phyloP scores from a whole-genome alignment of 2,797 vertebrate species.

The Novumbra hubbsi region DNA sequence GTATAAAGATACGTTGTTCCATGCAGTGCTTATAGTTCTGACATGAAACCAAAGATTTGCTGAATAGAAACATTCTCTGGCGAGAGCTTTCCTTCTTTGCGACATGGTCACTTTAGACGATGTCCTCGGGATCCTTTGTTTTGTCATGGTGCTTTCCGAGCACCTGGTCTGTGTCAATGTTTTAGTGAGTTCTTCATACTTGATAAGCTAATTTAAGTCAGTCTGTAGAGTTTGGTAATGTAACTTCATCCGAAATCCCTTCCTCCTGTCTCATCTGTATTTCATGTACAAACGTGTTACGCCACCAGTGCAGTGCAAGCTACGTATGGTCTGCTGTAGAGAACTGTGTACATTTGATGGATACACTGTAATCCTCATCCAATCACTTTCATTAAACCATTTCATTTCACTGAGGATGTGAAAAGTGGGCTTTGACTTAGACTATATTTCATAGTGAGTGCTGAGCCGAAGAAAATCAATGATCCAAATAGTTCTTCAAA shows the following conservation, averaged over 20 bases:
- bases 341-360: background rate
- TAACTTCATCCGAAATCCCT: background rate
- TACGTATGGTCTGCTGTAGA: constrained; percentile 26
- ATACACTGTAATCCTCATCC: background rate
- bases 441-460: too few relatives aligned
- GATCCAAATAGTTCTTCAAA: too few relatives aligned
- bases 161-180: background rate
- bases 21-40: constrained; percentile 50
- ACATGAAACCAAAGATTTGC: constrained; percentile 54
- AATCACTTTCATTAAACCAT: constrained; percentile 8
- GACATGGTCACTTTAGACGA: background rate
- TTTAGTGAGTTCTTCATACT: background rate
- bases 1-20: constrained; percentile 32
- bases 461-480: too few relatives aligned
- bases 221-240: background rate
- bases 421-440: too few relatives aligned
- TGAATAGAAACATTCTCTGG: background rate
- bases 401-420: background rate
- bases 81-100: background rate
- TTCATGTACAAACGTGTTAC: background rate
- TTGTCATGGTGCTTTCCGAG: background rate
- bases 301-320: constrained; percentile 52
- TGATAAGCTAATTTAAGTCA: background rate
- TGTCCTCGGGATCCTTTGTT: background rate
- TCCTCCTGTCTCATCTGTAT: background rate